These are phyloP conservation scores for Lasioglossum morio DNA, from an alignment of 2,888 invertebrate genomes.

Conservation along the genomic window DNA sequence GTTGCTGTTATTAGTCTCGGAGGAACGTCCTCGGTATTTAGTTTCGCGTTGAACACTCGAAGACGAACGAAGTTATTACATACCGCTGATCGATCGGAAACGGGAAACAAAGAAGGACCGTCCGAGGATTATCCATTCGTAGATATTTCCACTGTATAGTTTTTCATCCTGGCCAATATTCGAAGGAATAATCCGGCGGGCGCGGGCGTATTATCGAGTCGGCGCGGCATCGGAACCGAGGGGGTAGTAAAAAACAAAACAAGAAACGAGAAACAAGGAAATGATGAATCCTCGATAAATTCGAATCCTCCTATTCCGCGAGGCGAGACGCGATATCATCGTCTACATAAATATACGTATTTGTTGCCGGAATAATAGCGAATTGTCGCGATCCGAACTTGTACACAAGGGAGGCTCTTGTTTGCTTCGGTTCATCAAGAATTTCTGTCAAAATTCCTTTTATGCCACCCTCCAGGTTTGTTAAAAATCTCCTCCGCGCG, in stretches of 20 bases:
- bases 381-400: no score
- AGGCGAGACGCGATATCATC: constrained; percentile 24
- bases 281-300: constrained; percentile 27
- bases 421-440: no score
- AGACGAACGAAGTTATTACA: neutral
- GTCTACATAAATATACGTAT: no score
- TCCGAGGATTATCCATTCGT: constrained; percentile 17
- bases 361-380: no score
- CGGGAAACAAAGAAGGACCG: neutral
- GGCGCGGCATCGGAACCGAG: neutral
- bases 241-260: neutral
- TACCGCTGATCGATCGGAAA: constrained; percentile 4
- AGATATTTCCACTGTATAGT: constrained; percentile 4
- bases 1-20: neutral
- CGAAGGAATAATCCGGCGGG: constrained; percentile 14
- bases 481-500: no score
- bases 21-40: neutral
- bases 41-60: neutral
- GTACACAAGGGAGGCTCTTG: no score
- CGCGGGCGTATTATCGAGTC: neutral
- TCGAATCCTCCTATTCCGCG: constrained; percentile 16
- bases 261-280: neutral
- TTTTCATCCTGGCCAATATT: constrained; percentile 2
- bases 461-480: no score
- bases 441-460: no score